Base-by-base conservation (phyloP, 2,797 vertebrate genomes). In the Caiman crocodilus region DNA sequence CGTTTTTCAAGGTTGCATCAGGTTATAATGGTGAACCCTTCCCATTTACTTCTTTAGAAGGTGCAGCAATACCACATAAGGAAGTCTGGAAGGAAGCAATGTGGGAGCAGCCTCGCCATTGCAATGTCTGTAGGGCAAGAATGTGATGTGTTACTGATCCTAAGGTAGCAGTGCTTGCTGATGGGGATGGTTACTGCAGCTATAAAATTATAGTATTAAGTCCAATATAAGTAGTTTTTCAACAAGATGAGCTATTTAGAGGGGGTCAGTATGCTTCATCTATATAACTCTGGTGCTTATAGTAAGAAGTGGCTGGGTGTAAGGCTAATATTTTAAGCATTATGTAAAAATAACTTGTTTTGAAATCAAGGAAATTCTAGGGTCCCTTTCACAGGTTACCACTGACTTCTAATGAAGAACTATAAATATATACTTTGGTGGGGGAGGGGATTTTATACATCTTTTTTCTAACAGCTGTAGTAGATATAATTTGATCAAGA, bases 381-480 rank as follows among this genome's bases (percentile, higher is more conserved):
- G 35, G 0, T 0, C 25, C 30, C 67, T 35, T 78, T 20, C 16
- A 4, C 10, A 55, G 3, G 80, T 16, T 73, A 87, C 65, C 7
- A 30, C 18, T 69, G 50, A 73, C 14, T 73, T 73, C 14, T 73
- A 25, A 20, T 76, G 17, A 12, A 90, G 4, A 71, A 71, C 7
- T 74, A 42, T 55, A 89, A 92, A 89, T 88, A 77, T 92, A 50
- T 1, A 12, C 75, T 94, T 91, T 94, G 67, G 57, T 63, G 85
- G 35, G 55, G 79, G 69, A 81, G 10, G 23, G 10, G 87, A 63
- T 91, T 88, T 58, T 85, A 76, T 74, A 88, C 25, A 93, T 55
- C 5, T 79, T 35, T 16, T 28, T 60, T n/a, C 63, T n/a, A 14
- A 55, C 30, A 55, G 23, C 26, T 6, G 26, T 57, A 35, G 26